Base-by-base conservation (phyloP, 2,888 invertebrate species). In the Drosophila subquinaria region DNA sequence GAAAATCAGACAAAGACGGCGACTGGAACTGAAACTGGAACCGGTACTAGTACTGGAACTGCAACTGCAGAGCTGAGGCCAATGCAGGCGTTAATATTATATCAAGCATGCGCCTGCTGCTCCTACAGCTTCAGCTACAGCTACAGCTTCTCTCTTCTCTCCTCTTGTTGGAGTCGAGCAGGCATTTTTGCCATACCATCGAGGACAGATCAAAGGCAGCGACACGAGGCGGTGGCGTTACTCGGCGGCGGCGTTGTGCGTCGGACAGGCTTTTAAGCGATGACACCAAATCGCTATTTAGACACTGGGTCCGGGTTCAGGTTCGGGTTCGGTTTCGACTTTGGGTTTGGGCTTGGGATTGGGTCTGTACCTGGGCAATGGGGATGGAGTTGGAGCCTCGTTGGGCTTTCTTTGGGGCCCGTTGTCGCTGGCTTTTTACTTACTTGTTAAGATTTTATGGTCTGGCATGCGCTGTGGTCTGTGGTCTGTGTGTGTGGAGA, bases 231-330 rank as follows among this genome's bases (percentile, higher is more conserved):
- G 84, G 90, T 88, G 89, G 89, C 89, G 89, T 89, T 89, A 90
- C 81, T 79, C 74, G 64, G 53, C 55, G 23, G 53, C 73, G 62
- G 72, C 70, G 69, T 82, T 77, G 81, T 79, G 82, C 76, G 82
- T 74, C 68, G 90, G 90, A 90, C 91, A 92, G 92, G 92, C 92
- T 92, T 92, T 92, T 92, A 92, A 91, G 90, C 89, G 91, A 90
- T 90, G 92, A 92, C 92, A 92, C 91, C 92, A 90, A 92, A 92
- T 92, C 90, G 92, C 92, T 92, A 92, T 92, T 92, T 92, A 91
- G 91, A 86, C 87, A 81, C 87, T 87, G 84, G 64, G 50, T 40
- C 50, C 23, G 23, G 23, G 23, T 13, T 33, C 35, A 51, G 9
- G 10, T 36, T 36, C 3, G 17, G 20, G 40, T 6, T 27, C 11